Base-by-base conservation (phyloP, 2,888 invertebrate species). In the Lasioglossum figueresi region DNA sequence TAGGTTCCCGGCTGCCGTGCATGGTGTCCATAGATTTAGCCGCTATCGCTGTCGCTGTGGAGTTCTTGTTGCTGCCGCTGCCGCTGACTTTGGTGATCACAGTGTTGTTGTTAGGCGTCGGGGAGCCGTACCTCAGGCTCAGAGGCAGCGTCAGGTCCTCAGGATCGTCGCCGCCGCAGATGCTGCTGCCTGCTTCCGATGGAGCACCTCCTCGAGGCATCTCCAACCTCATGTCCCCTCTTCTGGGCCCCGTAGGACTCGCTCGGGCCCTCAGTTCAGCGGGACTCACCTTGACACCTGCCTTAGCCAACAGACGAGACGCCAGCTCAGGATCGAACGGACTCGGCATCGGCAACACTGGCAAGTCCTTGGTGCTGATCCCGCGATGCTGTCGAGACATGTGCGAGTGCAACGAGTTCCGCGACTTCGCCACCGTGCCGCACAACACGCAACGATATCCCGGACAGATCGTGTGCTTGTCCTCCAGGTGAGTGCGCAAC, bases 311-410 rank as follows among this genome's bases (percentile, higher is more conserved):
- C 86, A 98, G 95, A 88, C 98, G 97, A 90, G 93, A 96, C 82
- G 98, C 98, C 76, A 98, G 96, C 87, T 98, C 98, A 0, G 98
- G 98, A 95, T 98, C 98, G 95, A 98, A 98, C 37, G 98, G 97
- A 84, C 98, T 98, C 37, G 98, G 98, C 98, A 98, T 98, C 84
- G 98, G 98, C 89, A 98, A 95, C 70, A 98, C 98, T 16, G 98
- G 98, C 91, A 98, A 96, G 95, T 98, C 98, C 96, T 98, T 98
- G 92, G 98, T 98, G 94, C 98, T 98, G 94, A 98, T 98, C 87
- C 98, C 98, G 82, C 98, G 97, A 95, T 98, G 98, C 94, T 98
- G 98, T 74, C 98, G 97, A 84, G 98, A 98, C 98, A 98, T 98
- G 95, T 98, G 98, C 82, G 98, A 98, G 95, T 98, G 98, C 79